Evolutionary conservation across 1,140 invertebrate species (phyloP), one percentile per base, ranked within the genome.

Genomic region (Trachymyrmex septentrionalis): DNA sequence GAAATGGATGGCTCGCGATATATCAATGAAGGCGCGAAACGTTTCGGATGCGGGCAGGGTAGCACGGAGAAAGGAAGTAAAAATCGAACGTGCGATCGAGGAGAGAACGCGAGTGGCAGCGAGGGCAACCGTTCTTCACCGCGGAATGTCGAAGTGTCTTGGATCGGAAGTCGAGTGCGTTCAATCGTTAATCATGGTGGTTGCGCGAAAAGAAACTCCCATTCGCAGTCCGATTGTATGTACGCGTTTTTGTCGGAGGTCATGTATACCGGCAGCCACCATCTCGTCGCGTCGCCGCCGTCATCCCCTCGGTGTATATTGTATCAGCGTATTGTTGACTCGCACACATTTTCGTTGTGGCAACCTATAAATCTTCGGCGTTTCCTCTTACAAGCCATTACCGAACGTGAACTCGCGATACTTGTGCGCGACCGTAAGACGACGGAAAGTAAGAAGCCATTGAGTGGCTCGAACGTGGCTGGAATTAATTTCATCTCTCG

Each of bases 91-190:
- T 44, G 21, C 66, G 73, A 82, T 57, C 77, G 85, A 59, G 72
- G 85, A 59, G 72, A 84, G 59, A 81, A 50, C 48, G 48, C 75
- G 84, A 80, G 53, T 48, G 59, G 64, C n/a, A n/a, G 48, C 50
- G 53, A 69, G 76, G 71, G 38, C 63, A 59, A 75, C 55, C 75
- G 90, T 90, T 92, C 91, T 73, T 90, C 92, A 81, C 81, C 90
- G 81, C 53, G 86, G 91, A 93, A 92, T 92, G 92, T 89, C 90
- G 90, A 88, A 88, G 84, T 91, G 88, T 91, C 88, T 91, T 86
- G 77, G 92, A 94, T 94, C 94, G 94, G 94, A 95, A 95, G 94
- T 95, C 94, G 93, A 95, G 94, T 95, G 94, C 94, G 93, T 94
- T 93, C 92, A 89, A 92, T 95, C 94, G 94, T 95, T 95, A 95